Conservation (phyloP, 2,888 invertebrate species). For the Diloba caeruleocephala region DNA sequence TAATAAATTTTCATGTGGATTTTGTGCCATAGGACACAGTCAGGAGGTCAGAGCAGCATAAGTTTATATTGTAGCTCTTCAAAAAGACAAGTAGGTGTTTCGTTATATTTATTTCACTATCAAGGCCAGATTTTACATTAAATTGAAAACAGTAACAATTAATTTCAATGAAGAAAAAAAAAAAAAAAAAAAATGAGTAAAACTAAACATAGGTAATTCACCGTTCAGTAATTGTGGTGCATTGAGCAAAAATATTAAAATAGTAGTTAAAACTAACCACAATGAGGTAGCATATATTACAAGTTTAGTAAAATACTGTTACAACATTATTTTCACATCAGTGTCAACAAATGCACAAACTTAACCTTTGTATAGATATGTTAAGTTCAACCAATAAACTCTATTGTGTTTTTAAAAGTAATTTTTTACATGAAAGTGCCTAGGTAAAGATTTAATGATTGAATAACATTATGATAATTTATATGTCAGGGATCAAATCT, state of each 20-base stretch:
- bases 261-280: constrained; percentile 37
- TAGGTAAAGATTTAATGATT: constrained; percentile 36
- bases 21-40: too few relatives aligned
- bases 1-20: too few relatives aligned
- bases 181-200: too few relatives aligned
- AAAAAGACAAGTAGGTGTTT: too few relatives aligned
- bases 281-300: constrained; percentile 55
- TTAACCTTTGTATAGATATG: constrained; percentile 54
- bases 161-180: too few relatives aligned
- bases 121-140: too few relatives aligned
- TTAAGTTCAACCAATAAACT: constrained; percentile 51
- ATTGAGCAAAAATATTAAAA: constrained; percentile 8
- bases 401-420: constrained; percentile 42
- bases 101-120: too few relatives aligned
- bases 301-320: constrained; percentile 57
- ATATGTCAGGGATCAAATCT: constrained; percentile 8
- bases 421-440: constrained; percentile 42
- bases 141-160: too few relatives aligned
- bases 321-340: constrained; percentile 35
- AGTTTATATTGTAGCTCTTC: too few relatives aligned
- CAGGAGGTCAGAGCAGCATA: too few relatives aligned
- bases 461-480: constrained; percentile 33
- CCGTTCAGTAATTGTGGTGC: too few relatives aligned
- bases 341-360: constrained; percentile 57
- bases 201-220: too few relatives aligned